Percentiles rank a stretch among this genome's conserved stretches.
Conservation (phyloP, 53 echinoderm and acorn worm species). For the Echinometra lucunter region DNA sequence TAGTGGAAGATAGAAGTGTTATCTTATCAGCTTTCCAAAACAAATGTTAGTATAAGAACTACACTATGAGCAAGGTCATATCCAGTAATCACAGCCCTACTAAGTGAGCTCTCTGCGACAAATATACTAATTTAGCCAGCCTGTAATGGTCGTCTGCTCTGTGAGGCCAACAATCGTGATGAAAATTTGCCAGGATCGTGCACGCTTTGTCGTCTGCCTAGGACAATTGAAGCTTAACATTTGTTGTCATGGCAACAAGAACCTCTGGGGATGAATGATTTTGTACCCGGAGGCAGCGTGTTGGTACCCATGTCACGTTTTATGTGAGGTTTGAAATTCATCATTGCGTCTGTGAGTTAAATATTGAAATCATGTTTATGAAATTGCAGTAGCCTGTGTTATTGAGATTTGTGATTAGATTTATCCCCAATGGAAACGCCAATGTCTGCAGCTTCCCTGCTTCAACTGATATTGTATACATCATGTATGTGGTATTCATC, state of each 20-base stretch:
- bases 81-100: not conserved
- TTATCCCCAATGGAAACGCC: not conserved
- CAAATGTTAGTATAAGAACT: not conserved
- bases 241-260: constrained; percentile 6
- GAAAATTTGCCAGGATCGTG: not conserved
- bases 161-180: not conserved
- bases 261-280: not conserved
- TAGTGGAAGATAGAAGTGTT: too few species aligned
- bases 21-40: too few species aligned
- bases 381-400: not conserved
- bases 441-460: not conserved
- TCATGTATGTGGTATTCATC: too few species aligned
- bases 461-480: too few species aligned
- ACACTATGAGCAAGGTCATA: not conserved
- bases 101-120: not conserved
- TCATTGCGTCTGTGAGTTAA: not conserved
- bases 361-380: not conserved
- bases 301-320: not conserved
- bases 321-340: not conserved
- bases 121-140: constrained; percentile 11
- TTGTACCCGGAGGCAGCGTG: not conserved
- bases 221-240: constrained; percentile 1
- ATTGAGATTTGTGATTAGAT: not conserved
- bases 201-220: constrained; percentile 7
- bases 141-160: not conserved